Evolutionary conservation across 2,888 invertebrate genomes (phyloP).

Genomic region (Peribatodes rhomboidaria): DNA sequence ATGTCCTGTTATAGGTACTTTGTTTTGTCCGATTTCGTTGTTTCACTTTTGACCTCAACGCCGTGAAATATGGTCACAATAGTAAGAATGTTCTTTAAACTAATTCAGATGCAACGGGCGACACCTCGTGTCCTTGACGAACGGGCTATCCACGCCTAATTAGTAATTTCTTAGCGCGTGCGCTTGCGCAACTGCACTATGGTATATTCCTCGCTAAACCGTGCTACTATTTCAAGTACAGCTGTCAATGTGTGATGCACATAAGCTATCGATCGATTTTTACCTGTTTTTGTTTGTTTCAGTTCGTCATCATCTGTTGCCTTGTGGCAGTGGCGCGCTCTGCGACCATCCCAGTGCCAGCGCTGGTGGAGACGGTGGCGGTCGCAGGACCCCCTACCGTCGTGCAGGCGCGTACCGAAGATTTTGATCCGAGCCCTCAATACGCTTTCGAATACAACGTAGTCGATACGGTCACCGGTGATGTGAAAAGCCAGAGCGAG

Average conservation of each 20-base stretch:
- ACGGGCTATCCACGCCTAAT: conserved; percentile 69
- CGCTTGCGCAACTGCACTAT: conserved; percentile 74
- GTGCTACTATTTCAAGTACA: conserved; percentile 85
- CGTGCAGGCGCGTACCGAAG: conserved; percentile 60
- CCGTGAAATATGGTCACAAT: conserved; percentile 30
- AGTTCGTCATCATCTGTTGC: conserved; percentile 72
- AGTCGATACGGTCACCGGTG: conserved; percentile 74
- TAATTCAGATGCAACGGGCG: conserved; percentile 69
- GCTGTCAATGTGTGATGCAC: conserved; percentile 53
- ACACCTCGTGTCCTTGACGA: conserved; percentile 72
- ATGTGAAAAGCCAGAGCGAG: conserved; percentile 78
- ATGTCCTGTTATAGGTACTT: neutral
- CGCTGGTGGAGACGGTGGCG: conserved; percentile 60
- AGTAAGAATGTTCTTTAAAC: conserved; percentile 41
- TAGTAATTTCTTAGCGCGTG: conserved; percentile 78
- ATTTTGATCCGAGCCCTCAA: conserved; percentile 86
- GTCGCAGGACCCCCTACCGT: conserved; percentile 58
- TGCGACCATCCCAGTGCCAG: conserved; percentile 61
- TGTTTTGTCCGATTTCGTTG: conserved; percentile 2
- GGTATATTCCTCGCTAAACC: conserved; percentile 67
- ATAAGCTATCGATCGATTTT: conserved; percentile 46
- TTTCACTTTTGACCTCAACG: conserved; percentile 14
- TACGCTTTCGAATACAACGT: conserved; percentile 81
- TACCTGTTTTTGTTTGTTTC: conserved; percentile 46
- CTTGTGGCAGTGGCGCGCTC: conserved; percentile 68